Evolutionary conservation across 2,113 vertebrate species (phyloP).

Genomic region (Colaptes auratus): DNA sequence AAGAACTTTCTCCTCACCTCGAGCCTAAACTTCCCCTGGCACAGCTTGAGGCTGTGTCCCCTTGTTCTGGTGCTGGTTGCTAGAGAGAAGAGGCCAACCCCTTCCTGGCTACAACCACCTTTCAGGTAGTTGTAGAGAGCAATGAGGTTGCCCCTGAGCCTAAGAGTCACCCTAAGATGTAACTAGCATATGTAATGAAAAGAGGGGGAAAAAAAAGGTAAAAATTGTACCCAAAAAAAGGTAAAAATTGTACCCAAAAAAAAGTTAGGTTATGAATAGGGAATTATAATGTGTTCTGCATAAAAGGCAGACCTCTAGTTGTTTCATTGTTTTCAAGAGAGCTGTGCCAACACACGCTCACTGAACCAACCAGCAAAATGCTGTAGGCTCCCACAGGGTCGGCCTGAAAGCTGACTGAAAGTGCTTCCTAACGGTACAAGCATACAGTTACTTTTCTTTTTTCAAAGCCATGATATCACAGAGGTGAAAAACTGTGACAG

Average conservation of each 20-base stretch:
- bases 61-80: no score
- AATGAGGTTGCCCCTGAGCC: no score
- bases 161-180: not conserved
- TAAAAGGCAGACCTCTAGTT: not conserved
- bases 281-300: not conserved
- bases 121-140: no score
- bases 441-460: not conserved
- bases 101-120: no score
- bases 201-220: not conserved
- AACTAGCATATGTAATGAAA: not conserved
- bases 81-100: no score
- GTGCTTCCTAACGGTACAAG: not conserved
- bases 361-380: not conserved
- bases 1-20: no score
- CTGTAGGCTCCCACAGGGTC: not conserved
- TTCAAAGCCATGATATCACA: not conserved
- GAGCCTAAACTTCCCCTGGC: no score
- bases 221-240: not conserved
- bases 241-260: not conserved
- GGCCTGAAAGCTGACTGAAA: not conserved
- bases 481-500: not conserved
- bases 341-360: not conserved
- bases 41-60: no score
- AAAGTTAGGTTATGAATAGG: not conserved
- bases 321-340: not conserved